Evolutionary conservation across 2,797 vertebrate genomes (phyloP).

Genomic region (Sebastes umbrosus): DNA sequence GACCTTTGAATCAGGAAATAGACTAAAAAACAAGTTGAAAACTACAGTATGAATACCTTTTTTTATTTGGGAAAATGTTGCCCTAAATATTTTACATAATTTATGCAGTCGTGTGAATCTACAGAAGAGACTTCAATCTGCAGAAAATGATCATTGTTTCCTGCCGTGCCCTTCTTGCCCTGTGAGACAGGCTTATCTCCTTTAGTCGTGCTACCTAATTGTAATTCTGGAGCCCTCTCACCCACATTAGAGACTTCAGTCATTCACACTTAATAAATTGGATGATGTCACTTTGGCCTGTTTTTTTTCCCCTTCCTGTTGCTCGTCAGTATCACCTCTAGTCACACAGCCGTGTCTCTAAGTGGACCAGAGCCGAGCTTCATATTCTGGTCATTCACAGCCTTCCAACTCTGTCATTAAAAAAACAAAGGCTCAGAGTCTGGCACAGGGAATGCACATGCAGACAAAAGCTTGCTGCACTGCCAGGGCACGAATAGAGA

Average conservation of each 20-base stretch:
- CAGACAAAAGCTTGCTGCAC: slow-evolving; percentile 55
- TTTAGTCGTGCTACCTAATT: slow-evolving; percentile 50
- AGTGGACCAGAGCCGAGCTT: slow-evolving; percentile 41
- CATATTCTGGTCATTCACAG: slow-evolving; percentile 61
- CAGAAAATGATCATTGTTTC: background rate
- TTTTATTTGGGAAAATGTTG: background rate
- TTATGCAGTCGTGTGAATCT: slow-evolving; percentile 21
- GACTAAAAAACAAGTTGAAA: background rate
- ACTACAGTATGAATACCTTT: background rate
- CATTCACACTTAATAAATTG: slow-evolving; percentile 55
- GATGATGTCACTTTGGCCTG: slow-evolving; percentile 53
- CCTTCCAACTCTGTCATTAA: slow-evolving; percentile 62
- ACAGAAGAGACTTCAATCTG: slow-evolving; percentile 5
- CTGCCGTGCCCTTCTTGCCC: slow-evolving; percentile 1
- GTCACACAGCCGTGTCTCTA: slow-evolving; percentile 30
- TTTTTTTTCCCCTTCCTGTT: slow-evolving; percentile 6
- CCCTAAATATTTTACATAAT: slow-evolving; percentile 1
- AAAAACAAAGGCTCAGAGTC: slow-evolving; percentile 60
- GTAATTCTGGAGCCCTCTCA: slow-evolving; percentile 52
- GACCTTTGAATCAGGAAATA: background rate
- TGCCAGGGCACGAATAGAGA: slow-evolving; percentile 43
- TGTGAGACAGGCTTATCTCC: slow-evolving; percentile 14
- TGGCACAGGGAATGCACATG: slow-evolving; percentile 46
- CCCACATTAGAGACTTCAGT: slow-evolving; percentile 42
- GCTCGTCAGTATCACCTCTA: slow-evolving; percentile 38